Evolutionary conservation across 1,140 invertebrate genomes (phyloP).

Genomic region (Drosophila santomea): DNA sequence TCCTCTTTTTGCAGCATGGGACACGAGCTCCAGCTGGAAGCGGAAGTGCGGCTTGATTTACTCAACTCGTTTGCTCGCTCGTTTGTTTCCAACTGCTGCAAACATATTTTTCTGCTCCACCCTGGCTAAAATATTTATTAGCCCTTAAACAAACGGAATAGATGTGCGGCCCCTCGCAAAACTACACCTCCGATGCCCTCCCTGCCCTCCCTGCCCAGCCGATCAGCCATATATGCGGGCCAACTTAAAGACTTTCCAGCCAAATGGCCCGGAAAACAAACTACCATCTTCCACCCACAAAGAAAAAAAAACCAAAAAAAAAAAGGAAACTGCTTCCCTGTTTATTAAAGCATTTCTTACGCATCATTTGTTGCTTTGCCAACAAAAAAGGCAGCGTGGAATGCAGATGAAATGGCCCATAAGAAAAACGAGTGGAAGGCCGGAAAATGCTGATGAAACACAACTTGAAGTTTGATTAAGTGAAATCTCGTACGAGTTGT

Average conservation of each 20-base stretch:
- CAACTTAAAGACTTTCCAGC: constrained; percentile 29
- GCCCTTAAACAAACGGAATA: constrained; percentile 53
- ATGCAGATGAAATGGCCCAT: constrained; percentile 55
- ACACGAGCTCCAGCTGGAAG: constrained; percentile 52
- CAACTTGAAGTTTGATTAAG: constrained; percentile 61
- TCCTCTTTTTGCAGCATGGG: neutral
- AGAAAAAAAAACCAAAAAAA: neutral
- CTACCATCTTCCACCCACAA: constrained; percentile 1
- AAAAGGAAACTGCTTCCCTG: constrained; percentile 24
- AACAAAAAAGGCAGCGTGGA: constrained; percentile 22
- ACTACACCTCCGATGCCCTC: neutral
- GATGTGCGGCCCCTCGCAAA: constrained; percentile 30
- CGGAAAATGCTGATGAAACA: constrained; percentile 55
- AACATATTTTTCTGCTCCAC: constrained; percentile 18
- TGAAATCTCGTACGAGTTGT: constrained; percentile 44
- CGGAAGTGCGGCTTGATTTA: constrained; percentile 81
- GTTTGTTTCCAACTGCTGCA: constrained; percentile 63
- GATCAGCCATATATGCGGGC: neutral
- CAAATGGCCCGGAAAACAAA: constrained; percentile 33
- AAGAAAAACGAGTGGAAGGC: constrained; percentile 8
- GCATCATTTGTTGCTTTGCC: constrained; percentile 72
- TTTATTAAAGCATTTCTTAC: constrained; percentile 81
- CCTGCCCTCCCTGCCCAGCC: too few relatives aligned
- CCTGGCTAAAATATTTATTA: constrained; percentile 65
- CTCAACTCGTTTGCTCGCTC: constrained; percentile 79